Evolutionary conservation across 2,888 invertebrate species (phyloP).

Genomic region (Neoitamus cyanurus): DNA sequence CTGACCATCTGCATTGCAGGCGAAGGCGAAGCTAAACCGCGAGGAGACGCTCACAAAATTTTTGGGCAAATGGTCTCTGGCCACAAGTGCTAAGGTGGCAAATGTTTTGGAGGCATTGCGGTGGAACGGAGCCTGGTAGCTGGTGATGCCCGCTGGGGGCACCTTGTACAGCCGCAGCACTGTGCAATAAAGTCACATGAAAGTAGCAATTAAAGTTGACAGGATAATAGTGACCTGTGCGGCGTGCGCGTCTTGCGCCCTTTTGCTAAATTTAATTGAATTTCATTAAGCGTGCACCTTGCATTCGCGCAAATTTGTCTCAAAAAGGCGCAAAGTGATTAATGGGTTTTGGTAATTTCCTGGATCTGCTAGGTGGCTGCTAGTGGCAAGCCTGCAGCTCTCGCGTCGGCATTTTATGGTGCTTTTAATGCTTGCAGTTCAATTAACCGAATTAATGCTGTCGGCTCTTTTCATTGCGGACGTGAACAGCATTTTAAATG

Average conservation of each 20-base stretch:
- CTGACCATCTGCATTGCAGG: conserved; percentile 17
- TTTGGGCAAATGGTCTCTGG: conserved; percentile 2
- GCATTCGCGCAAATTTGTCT: conserved; percentile 31
- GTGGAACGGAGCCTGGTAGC: background rate
- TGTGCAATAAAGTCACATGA: conserved; percentile 15
- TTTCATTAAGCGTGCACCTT: conserved; percentile 29
- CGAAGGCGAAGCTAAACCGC: background rate
- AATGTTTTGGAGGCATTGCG: conserved; percentile 2
- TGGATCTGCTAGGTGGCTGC: background rate
- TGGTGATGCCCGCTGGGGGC: background rate
- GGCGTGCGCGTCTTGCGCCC: background rate
- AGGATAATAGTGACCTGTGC: conserved; percentile 24
- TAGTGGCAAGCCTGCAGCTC: background rate
- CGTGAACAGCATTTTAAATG: background rate
- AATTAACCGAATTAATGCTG: background rate
- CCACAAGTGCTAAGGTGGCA: conserved; percentile 24
- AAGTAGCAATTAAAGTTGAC: conserved; percentile 29
- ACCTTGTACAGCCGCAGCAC: background rate
- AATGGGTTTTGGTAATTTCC: background rate
- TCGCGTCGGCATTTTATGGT: background rate
- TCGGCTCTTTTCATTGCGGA: background rate
- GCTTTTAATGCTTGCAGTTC: background rate
- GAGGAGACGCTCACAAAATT: background rate
- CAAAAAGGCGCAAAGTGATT: conserved; percentile 21
- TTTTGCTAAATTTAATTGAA: conserved; percentile 28